These are phyloP conservation scores for Atrichornis clamosus DNA, from an alignment of 2,113 vertebrate species.

Conservation along the genomic window DNA sequence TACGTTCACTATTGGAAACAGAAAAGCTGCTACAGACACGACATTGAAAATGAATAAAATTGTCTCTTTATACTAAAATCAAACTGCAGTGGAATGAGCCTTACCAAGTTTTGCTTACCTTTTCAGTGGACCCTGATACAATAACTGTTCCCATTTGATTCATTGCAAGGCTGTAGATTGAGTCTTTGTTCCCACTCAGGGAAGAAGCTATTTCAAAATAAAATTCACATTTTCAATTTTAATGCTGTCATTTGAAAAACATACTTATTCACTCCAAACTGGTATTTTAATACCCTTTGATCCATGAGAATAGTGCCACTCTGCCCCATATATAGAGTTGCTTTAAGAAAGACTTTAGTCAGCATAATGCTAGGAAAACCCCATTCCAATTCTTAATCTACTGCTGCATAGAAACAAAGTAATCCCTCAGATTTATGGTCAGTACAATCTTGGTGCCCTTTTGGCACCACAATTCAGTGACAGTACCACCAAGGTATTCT, in stretches of 20 bases:
- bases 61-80: background rate
- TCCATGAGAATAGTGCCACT: background rate
- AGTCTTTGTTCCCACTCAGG: conserved; percentile 98
- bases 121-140: conserved; percentile 97
- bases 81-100: background rate
- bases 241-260: background rate
- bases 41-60: background rate
- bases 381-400: background rate
- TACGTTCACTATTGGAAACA: background rate
- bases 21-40: background rate
- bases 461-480: background rate
- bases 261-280: background rate
- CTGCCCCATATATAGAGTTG: background rate
- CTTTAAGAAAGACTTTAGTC: background rate
- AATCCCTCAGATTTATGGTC: background rate
- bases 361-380: background rate
- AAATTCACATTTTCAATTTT: background rate
- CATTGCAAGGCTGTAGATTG: conserved; percentile 99
- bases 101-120: conserved; percentile 75
- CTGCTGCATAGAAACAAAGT: background rate
- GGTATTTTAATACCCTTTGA: background rate
- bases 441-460: background rate
- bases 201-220: conserved; percentile 86
- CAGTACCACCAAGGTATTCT: background rate
- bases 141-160: conserved; percentile 99